phyloP scores from a whole-genome alignment of 2,113 vertebrate species.

The Eonycteris spelaea region DNA sequence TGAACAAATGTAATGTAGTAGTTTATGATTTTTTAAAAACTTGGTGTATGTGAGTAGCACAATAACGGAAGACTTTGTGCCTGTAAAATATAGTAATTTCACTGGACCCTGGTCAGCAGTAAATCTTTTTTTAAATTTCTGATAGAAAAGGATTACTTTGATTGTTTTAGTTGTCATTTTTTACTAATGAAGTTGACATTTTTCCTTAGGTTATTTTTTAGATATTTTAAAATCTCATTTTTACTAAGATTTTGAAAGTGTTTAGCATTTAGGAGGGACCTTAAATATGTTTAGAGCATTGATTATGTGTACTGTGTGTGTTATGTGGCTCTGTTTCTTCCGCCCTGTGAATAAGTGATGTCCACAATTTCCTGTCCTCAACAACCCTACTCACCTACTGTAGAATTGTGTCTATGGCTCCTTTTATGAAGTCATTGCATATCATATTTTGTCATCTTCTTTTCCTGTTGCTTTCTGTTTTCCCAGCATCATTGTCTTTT shows the following conservation, averaged over 20 bases:
- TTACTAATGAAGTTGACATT: not conserved
- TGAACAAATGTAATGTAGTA: not conserved
- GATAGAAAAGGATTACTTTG: not conserved
- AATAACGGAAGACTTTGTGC: not conserved
- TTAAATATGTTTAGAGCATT: slow-evolving; percentile 30
- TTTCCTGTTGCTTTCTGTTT: not conserved
- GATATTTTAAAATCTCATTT: slow-evolving; percentile 12
- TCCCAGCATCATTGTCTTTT: not conserved
- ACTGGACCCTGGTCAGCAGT: not conserved
- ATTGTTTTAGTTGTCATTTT: not conserved
- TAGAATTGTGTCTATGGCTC: not conserved
- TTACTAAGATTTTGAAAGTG: not conserved
- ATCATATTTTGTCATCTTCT: not conserved
- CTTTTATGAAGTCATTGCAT: not conserved
- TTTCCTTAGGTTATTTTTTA: slow-evolving; percentile 1
- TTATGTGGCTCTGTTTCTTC: not conserved
- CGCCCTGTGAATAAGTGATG: not conserved
- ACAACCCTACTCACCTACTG: not conserved
- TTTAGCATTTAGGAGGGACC: not conserved
- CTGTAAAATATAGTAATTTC: not conserved
- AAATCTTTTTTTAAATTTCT: not conserved
- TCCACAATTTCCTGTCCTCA: not conserved
- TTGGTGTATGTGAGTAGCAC: not conserved
- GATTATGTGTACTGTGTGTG: not conserved
- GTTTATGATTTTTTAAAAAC: not conserved